These are phyloP conservation scores for Eonycteris spelaea DNA, from an alignment of 2,113 vertebrate species.

Conservation along the genomic window DNA sequence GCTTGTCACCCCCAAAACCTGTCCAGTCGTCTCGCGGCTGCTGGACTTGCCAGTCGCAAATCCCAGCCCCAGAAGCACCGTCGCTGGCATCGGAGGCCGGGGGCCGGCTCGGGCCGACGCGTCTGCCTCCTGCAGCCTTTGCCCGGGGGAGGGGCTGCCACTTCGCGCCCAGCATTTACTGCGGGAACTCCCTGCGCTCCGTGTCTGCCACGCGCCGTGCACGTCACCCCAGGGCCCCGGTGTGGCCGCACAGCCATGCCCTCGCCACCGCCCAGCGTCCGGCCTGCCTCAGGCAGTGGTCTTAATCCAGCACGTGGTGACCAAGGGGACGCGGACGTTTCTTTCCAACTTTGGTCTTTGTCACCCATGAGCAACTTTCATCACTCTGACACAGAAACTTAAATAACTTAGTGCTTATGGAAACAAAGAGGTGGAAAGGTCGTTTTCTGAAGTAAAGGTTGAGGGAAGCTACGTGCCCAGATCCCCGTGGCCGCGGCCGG, in stretches of 20 bases:
- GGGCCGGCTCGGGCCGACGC: too few species aligned
- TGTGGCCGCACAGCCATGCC: neutral
- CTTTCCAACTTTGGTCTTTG: neutral
- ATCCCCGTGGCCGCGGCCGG: too few species aligned
- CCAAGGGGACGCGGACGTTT: fast-evolving
- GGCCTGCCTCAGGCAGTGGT: fast-evolving
- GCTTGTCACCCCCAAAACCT: neutral
- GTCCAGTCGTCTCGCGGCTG: neutral
- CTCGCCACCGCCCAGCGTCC: fast-evolving
- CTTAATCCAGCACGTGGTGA: fast-evolving
- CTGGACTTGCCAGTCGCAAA: neutral
- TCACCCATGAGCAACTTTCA: neutral
- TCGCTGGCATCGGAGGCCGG: neutral
- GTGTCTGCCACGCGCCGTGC: fast-evolving
- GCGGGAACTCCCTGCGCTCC: too few species aligned
- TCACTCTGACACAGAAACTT: neutral
- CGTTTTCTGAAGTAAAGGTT: neutral
- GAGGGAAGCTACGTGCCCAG: neutral
- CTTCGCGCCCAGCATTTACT: too few species aligned
- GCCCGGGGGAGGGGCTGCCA: fast-evolving
- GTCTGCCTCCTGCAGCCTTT: too few species aligned
- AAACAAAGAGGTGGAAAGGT: neutral
- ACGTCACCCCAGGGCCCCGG: fast-evolving
- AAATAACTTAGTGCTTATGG: neutral
- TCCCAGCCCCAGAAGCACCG: neutral